These are phyloP conservation scores for Grantiella picta DNA, from an alignment of 2,113 vertebrate genomes.

Conservation along the genomic window DNA sequence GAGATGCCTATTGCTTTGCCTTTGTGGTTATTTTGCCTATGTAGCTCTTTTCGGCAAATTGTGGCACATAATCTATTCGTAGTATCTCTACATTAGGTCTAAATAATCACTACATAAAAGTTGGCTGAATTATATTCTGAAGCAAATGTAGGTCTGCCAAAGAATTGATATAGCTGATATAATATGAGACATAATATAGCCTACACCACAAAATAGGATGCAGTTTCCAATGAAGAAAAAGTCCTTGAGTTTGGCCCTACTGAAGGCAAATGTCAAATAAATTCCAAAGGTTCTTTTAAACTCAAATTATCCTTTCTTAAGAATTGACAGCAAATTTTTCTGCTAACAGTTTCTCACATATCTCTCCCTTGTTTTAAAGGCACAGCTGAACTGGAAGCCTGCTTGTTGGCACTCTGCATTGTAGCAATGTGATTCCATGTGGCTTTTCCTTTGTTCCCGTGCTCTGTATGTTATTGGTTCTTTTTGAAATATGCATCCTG, in stretches of 20 bases:
- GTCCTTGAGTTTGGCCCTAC: not conserved
- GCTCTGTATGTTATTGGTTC: too few species aligned
- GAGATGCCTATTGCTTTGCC: not conserved
- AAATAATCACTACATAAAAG: not conserved
- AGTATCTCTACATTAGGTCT: not conserved
- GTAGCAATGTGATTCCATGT: too few species aligned
- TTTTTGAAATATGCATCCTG: too few species aligned
- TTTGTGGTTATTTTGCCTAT: not conserved
- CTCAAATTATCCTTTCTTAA: not conserved
- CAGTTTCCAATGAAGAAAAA: not conserved
- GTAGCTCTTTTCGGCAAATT: not conserved
- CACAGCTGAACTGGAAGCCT: not conserved
- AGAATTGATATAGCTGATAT: not conserved
- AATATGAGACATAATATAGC: not conserved
- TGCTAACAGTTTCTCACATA: not conserved
- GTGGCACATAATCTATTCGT: not conserved
- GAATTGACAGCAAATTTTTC: not conserved
- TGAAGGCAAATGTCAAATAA: not conserved
- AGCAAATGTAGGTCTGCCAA: not conserved
- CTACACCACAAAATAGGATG: not conserved
- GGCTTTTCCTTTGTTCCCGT: too few species aligned
- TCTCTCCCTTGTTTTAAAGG: not conserved
- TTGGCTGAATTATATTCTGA: not conserved
- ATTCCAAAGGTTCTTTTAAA: not conserved
- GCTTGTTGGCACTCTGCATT: not conserved